A percentile compares a stretch with the other conserved stretches of the same genome.
phyloP scores from a whole-genome alignment of 1,140 invertebrate genomes.

The Parasteatoda tepidariorum region DNA sequence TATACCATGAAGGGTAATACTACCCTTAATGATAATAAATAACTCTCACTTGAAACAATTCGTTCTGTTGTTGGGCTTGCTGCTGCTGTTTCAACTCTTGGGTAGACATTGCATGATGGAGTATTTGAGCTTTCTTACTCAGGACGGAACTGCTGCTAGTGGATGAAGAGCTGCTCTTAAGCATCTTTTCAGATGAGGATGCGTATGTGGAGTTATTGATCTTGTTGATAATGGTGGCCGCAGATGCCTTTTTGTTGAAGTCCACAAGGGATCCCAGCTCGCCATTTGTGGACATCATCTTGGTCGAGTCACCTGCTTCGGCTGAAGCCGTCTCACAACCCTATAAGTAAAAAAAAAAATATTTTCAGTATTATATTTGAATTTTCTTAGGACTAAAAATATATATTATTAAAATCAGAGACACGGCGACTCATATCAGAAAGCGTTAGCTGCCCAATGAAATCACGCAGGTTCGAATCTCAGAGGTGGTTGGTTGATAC shows the following conservation, averaged over 20 bases:
- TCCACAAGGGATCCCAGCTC: slow-evolving; percentile 55
- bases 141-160: slow-evolving; percentile 6
- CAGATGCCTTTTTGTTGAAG: slow-evolving; percentile 45
- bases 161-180: slow-evolving; percentile 33
- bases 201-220: slow-evolving; percentile 36
- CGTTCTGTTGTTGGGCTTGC: slow-evolving; percentile 44
- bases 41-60: slow-evolving; percentile 47
- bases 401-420: no score
- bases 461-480: no score
- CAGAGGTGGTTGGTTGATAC: no score
- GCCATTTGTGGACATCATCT: slow-evolving; percentile 59
- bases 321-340: slow-evolving; percentile 7
- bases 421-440: no score
- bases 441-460: no score
- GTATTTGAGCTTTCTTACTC: slow-evolving; percentile 53
- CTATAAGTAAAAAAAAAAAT: neutral
- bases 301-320: slow-evolving; percentile 19
- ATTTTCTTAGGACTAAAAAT: no score
- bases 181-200: slow-evolving; percentile 42
- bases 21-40: neutral
- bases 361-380: neutral
- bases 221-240: slow-evolving; percentile 50
- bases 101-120: neutral
- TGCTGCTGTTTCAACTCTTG: slow-evolving; percentile 43
- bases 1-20: neutral